Base-by-base conservation (phyloP, 2,113 vertebrate species). In the Lota lota region DNA sequence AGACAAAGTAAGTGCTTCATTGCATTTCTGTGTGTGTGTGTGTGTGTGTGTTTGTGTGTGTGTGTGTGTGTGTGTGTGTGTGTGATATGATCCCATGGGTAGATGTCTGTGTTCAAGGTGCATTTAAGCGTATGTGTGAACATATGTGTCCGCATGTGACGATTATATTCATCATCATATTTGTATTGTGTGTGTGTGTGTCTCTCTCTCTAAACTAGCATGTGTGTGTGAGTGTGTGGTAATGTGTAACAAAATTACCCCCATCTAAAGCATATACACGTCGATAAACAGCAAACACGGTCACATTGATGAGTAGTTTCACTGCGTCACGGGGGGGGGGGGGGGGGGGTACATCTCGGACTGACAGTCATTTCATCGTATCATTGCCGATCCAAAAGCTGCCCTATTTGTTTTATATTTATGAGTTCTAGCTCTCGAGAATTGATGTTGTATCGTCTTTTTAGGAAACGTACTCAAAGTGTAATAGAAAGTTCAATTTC, bases 291-390 rank as follows among this genome's bases (percentile, higher is more conserved):
- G 77, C 80, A 72, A 70, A 67, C 79, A 70, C 75, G 82, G 81
- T 79, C 75, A 68, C 83, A 84, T 67, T 67, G 77, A 74, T 79
- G 83, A 81, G 78, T 74, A 80, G 81, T 87, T 77, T 78, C 72
- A 62, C 70, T 73, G 61, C 53, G 40, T 74, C 79, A 72, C 50
- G 28, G 3, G 28, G 3, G 28, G 28, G 28, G 40, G 12, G 40
- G 1, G 18, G 77, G 83, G 74, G 33, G 61, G 65, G 51, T 60
- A 74, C 67, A 5, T 51, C 5, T 10, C 66, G 73, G 79, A 83
- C 84, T 82, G 82, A 88, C 81, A 69, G 62, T 63, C 74, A 73
- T 84, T 83, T 74, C 58, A 74, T 75, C 63, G 78, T 20, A 18
- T 60, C 47, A 69, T 75, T 61, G 33, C 58, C 61, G 68, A 73